Conservation (phyloP, 2,888 invertebrate genomes). For the Philopedon plagiatum region DNA sequence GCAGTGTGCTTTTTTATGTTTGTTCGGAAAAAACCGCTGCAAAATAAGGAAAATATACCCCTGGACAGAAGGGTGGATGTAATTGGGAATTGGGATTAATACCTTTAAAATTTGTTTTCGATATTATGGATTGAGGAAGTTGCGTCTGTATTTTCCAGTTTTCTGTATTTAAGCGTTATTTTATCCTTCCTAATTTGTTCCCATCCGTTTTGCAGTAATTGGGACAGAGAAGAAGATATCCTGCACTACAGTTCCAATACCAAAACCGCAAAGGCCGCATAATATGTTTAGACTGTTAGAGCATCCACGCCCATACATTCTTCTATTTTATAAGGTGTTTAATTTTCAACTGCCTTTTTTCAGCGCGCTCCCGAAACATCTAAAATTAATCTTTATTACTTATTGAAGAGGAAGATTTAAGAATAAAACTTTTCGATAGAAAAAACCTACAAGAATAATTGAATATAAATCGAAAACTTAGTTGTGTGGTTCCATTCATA, state of each 20-base stretch:
- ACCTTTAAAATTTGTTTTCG: background rate
- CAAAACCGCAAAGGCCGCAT: too few species aligned
- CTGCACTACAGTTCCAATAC: too few species aligned
- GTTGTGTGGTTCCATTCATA: conserved; percentile 16
- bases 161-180: too few species aligned
- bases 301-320: too few species aligned
- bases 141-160: too few species aligned
- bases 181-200: too few species aligned
- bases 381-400: background rate
- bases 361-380: background rate
- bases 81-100: background rate
- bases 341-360: too few species aligned
- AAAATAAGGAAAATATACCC: conserved; percentile 40
- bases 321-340: too few species aligned
- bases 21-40: conserved; percentile 51
- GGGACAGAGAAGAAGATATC: too few species aligned
- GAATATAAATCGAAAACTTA: conserved; percentile 18
- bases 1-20: conserved; percentile 49
- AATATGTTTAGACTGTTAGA: too few species aligned
- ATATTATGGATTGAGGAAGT: too few species aligned
- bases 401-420: conserved; percentile 1
- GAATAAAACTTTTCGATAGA: background rate
- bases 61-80: background rate
- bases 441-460: conserved; percentile 18
- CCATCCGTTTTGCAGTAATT: too few species aligned